These are phyloP conservation scores for Poecile montanus DNA, from an alignment of 2,797 vertebrate species.

Conservation along the genomic window DNA sequence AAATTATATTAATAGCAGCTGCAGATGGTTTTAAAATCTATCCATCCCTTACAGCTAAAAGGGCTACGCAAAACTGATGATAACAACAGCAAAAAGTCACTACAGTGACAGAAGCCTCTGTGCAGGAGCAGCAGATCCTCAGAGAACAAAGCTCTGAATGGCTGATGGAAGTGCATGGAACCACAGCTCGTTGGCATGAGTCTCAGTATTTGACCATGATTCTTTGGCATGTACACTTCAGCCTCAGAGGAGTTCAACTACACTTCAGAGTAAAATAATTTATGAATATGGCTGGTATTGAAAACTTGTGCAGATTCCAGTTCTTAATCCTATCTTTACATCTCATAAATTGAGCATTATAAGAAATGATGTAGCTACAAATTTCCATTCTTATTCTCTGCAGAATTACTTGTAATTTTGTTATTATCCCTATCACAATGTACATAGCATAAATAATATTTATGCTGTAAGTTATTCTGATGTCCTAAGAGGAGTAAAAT, in stretches of 20 bases:
- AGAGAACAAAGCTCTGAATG: not conserved
- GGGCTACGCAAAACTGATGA: not conserved
- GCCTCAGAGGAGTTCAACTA: not conserved
- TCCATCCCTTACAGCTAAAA: conserved; percentile 16
- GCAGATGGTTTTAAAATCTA: conserved; percentile 45
- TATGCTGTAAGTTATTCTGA: not conserved
- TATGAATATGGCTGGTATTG: not conserved
- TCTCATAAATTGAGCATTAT: not conserved
- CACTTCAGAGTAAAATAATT: not conserved
- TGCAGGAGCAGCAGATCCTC: not conserved
- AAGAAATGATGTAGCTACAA: not conserved
- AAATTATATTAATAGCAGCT: conserved; percentile 42
- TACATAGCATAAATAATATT: not conserved
- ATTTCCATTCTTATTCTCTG: not conserved
- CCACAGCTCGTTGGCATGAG: not conserved
- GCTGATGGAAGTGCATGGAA: not conserved
- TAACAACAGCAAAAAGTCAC: not conserved
- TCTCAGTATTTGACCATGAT: not conserved
- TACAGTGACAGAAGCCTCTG: not conserved
- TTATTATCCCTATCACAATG: not conserved
- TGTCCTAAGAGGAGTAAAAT: not conserved
- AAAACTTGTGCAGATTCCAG: not conserved
- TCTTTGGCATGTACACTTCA: not conserved
- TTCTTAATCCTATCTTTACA: not conserved
- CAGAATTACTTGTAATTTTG: not conserved